phyloP scores from a whole-genome alignment of 2,113 vertebrate species.

The human (Homo sapiens) region DNA sequence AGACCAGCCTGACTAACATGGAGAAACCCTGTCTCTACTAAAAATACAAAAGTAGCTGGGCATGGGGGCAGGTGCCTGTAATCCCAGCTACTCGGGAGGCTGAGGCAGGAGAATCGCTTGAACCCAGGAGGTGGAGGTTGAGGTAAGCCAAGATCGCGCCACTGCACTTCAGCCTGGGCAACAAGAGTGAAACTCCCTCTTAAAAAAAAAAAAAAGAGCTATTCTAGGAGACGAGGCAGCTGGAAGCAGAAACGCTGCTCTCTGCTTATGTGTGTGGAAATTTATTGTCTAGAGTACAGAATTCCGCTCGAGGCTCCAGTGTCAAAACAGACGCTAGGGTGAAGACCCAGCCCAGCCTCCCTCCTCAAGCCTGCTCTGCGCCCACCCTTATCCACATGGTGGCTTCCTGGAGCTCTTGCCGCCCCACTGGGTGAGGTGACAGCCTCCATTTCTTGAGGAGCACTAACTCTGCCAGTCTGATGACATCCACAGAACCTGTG shows the following conservation, averaged over 20 bases:
- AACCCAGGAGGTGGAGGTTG: no score
- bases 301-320: neutral
- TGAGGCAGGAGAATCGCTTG: no score
- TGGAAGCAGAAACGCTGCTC: neutral
- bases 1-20: no score
- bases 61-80: no score
- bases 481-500: neutral
- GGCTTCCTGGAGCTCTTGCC: accelerated
- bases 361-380: neutral
- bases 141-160: no score
- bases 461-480: neutral
- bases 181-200: no score
- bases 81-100: no score
- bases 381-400: accelerated
- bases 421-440: accelerated
- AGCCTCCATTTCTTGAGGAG: neutral
- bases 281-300: constrained; percentile 42
- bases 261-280: constrained; percentile 52
- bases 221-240: constrained; percentile 53
- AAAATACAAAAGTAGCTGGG: no score
- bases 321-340: neutral
- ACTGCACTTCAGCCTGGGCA: no score
- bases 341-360: accelerated
- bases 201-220: no score
- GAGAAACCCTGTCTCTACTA: no score